Base-by-base conservation (phyloP, 2,113 vertebrate species). In the Oryzias woworae region DNA sequence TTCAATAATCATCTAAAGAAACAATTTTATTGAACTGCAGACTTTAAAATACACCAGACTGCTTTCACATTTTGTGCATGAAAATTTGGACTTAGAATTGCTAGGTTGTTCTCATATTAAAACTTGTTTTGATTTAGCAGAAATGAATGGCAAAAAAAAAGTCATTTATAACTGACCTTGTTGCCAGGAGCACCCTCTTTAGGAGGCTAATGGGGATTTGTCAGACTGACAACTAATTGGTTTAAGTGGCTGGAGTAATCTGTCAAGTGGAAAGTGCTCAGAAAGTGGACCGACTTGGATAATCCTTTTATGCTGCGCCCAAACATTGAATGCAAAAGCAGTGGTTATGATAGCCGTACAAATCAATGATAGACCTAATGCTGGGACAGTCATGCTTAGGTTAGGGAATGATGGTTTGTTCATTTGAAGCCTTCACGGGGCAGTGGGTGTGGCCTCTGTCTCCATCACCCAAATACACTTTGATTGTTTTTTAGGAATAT, bases 1-100 rank as follows among this genome's bases (percentile, higher is more conserved):
- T 0, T 93, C 91, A 0, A 98, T 93, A 20, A 92, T 87, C 69
- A 88, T 90, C 97, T 99, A 76, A 13, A 83, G 47, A 20, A 20
- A 36, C 31, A 36, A 12, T 20, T 8, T 41, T 42, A 2, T 53
- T 53, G 14, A 28, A 17, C 13, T 26, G 23, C 26, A 17, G 4
- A 36, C 36, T 12, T 36, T 12, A 12, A 36, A 10, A 36, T 13
- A 36, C 12, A 0, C 12, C 1, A 12, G 36, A 36, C 7, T 36
- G 8, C 8, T 36, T 36, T 12, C 36, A 36, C 3, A 36, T 36
- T 36, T 12, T 36, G 7, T 13, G 36, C 8, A 36, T 36, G 36
- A 3, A 36, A 12, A 36, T 52, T 6, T 7, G 12, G 31, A 28
- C 23, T 7, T 13, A 13, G 18, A 26, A 20, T 16, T 16, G 24